phyloP scores from a whole-genome alignment of 1,140 invertebrate species.

The Oncopodura yosiiana region DNA sequence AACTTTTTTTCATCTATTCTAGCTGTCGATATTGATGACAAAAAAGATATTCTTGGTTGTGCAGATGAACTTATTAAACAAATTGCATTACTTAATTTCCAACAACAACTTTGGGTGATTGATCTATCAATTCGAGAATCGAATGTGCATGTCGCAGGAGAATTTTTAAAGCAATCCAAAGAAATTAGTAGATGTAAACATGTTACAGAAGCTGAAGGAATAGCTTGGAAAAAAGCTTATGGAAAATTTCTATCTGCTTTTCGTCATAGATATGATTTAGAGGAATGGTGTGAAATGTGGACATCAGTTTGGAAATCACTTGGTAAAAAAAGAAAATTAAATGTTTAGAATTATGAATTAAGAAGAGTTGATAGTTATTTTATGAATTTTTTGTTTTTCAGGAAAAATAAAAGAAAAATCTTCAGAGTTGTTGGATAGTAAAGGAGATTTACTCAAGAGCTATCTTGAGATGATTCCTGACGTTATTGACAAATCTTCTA shows the following conservation, averaged over 20 bases:
- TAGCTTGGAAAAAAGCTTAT: constrained; percentile 9
- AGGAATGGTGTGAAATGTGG: constrained; percentile 24
- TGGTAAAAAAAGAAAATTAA: constrained; percentile 8
- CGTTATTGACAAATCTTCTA: background rate
- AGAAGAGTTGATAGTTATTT: background rate
- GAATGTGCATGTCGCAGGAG: background rate
- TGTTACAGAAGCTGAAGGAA: background rate
- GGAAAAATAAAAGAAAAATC: background rate
- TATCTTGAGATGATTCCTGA: background rate
- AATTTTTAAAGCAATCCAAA: background rate
- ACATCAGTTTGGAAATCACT: constrained; percentile 17
- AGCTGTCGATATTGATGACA: background rate
- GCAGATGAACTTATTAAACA: constrained; percentile 3
- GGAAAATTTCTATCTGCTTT: constrained; percentile 7
- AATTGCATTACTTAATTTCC: constrained; percentile 9
- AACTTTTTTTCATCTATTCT: constrained; percentile 9
- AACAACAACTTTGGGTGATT: constrained; percentile 21
- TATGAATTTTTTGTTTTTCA: background rate
- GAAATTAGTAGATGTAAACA: background rate
- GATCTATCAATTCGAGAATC: constrained; percentile 3
- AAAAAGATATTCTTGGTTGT: constrained; percentile 1
- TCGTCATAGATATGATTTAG: background rate
- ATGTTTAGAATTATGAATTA: background rate
- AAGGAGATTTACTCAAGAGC: constrained; percentile 5
- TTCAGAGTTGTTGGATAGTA: background rate